phyloP scores from a whole-genome alignment of 2,888 invertebrate genomes.

The Trisateles emortualis region DNA sequence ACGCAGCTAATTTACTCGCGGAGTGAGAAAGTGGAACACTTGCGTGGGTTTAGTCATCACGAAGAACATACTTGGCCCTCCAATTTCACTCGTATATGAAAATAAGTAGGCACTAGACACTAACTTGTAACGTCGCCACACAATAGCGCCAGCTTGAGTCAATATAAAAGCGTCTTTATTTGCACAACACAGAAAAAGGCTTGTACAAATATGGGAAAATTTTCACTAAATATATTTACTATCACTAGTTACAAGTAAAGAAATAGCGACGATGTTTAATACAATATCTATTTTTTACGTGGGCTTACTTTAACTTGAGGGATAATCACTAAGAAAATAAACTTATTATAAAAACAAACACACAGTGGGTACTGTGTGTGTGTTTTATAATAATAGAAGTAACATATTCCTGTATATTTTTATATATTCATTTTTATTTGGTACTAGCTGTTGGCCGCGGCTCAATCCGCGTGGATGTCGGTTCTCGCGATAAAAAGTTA shows the following conservation, averaged over 20 bases:
- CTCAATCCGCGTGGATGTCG: no score
- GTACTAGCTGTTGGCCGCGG: no score
- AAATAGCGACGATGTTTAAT: slow-evolving; percentile 24
- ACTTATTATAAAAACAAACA: no score
- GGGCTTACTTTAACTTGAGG: neutral
- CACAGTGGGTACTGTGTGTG: neutral
- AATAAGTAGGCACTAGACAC: slow-evolving; percentile 42
- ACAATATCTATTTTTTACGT: slow-evolving; percentile 11
- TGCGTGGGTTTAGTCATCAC: slow-evolving; percentile 29
- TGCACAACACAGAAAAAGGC: slow-evolving; percentile 63
- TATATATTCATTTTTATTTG: no score
- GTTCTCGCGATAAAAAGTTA: no score
- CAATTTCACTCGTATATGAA: slow-evolving; percentile 27
- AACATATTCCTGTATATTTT: neutral
- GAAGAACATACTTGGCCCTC: slow-evolving; percentile 20
- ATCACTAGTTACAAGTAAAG: slow-evolving; percentile 42
- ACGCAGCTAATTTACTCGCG: slow-evolving; percentile 24
- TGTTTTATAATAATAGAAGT: neutral
- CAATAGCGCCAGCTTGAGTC: slow-evolving; percentile 65
- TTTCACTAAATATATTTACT: slow-evolving; percentile 59
- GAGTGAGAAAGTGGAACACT: slow-evolving; percentile 19
- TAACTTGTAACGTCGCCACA: slow-evolving; percentile 57
- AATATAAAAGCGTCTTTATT: slow-evolving; percentile 68
- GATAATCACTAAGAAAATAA: slow-evolving; percentile 1
- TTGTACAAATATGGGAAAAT: slow-evolving; percentile 61